A percentile compares a stretch with the other conserved stretches of the same genome.
Evolutionary conservation across 1,140 invertebrate genomes (phyloP).

Genomic region (Drosophila bocki): DNA sequence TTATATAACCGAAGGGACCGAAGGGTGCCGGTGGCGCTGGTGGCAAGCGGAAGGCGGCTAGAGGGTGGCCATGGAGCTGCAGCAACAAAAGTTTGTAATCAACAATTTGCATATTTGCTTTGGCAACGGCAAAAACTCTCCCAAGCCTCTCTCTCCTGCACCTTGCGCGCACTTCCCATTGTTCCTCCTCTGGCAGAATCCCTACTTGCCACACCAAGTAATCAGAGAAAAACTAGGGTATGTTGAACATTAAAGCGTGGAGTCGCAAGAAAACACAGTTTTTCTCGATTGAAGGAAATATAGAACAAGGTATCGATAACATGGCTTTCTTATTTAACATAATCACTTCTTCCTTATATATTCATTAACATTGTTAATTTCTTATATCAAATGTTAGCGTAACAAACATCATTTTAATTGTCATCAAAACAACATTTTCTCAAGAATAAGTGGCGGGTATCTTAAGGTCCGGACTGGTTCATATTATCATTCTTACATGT

Average conservation of each 20-base stretch:
- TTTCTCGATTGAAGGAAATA: not conserved
- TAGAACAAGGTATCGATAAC: not conserved
- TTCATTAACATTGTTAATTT: not conserved
- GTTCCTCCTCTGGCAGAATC: slow-evolving; percentile 42
- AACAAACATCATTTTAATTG: not conserved
- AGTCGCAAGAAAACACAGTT: too few relatives aligned
- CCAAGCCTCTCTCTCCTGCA: slow-evolving; percentile 56
- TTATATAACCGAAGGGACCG: slow-evolving; percentile 63
- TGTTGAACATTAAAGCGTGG: not conserved
- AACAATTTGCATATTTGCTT: slow-evolving; percentile 84
- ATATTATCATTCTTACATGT: not conserved
- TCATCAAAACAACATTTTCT: not conserved
- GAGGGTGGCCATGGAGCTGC: slow-evolving; percentile 10
- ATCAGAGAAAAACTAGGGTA: not conserved
- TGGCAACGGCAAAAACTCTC: slow-evolving; percentile 71
- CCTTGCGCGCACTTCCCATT: slow-evolving; percentile 66
- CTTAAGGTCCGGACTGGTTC: not conserved
- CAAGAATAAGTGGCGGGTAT: not conserved
- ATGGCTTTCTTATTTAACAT: not conserved
- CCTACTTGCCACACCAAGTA: slow-evolving; percentile 29
- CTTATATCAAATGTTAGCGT: too few relatives aligned
- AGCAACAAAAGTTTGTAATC: slow-evolving; percentile 80
- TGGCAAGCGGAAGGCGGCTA: not conserved
- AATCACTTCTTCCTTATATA: too few relatives aligned
- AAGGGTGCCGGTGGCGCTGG: not conserved